These are phyloP conservation scores for Melanotus villosus DNA, from an alignment of 2,888 invertebrate species.

Conservation along the genomic window DNA sequence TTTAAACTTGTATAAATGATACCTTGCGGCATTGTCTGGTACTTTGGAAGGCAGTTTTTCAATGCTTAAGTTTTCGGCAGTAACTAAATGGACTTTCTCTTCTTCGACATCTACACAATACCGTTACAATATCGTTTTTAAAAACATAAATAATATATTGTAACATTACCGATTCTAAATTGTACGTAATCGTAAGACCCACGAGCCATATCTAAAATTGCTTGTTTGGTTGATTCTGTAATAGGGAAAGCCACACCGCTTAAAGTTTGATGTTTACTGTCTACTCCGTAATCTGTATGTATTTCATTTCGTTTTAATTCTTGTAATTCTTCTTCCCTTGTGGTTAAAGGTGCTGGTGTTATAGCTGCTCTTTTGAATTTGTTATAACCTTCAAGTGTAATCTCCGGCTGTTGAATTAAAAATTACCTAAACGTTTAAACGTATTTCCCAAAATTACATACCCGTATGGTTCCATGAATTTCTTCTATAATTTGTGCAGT, in stretches of 20 bases:
- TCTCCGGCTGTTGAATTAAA: conserved; percentile 76
- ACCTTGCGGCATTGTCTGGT: conserved; percentile 89
- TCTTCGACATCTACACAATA: conserved; percentile 80
- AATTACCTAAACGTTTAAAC: no score
- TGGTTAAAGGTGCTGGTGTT: conserved; percentile 92
- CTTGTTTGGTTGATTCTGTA: conserved; percentile 83
- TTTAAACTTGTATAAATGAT: conserved; percentile 92
- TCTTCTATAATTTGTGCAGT: conserved; percentile 95
- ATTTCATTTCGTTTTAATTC: conserved; percentile 81
- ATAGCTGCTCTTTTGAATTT: conserved; percentile 82
- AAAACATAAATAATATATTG: not conserved
- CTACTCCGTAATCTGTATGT: conserved; percentile 82
- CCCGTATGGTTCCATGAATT: conserved; percentile 87
- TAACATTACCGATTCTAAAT: conserved; percentile 79
- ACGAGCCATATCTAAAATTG: conserved; percentile 80
- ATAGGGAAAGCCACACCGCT: conserved; percentile 94
- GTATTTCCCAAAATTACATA: conserved; percentile 66
- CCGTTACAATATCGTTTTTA: not conserved
- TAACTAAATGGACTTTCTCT: conserved; percentile 89
- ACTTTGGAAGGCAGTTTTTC: conserved; percentile 82
- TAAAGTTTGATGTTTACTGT: conserved; percentile 90
- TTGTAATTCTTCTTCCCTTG: conserved; percentile 87
- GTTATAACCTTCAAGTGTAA: conserved; percentile 85
- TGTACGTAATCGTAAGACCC: conserved; percentile 92
- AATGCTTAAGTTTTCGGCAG: conserved; percentile 78